These are phyloP conservation scores for Chrysolina oricalcia DNA, from an alignment of 2,888 invertebrate genomes.

Conservation along the genomic window DNA sequence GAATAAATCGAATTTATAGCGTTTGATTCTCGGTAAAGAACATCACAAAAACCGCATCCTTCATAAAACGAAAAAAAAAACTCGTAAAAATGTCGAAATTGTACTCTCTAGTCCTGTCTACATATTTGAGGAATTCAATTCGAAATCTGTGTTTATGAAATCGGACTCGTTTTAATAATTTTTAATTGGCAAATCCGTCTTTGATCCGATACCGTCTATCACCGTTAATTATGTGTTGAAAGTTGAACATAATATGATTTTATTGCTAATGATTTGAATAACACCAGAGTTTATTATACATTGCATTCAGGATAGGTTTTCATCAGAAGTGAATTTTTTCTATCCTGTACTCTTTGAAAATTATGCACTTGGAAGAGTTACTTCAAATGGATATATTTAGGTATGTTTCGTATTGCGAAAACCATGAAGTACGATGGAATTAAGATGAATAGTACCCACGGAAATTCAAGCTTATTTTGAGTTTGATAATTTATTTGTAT, in stretches of 20 bases:
- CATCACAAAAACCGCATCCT: constrained; percentile 30
- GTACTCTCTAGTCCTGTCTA: constrained; percentile 32
- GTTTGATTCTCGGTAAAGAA: constrained; percentile 24
- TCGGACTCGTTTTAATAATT: constrained; percentile 21
- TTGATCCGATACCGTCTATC: constrained; percentile 32
- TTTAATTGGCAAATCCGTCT: constrained; percentile 30
- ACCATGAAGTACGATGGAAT: no score
- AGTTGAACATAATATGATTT: not conserved
- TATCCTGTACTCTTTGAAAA: not conserved
- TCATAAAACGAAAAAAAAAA: constrained; percentile 22
- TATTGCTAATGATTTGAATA: constrained; percentile 12
- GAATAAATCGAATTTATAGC: constrained; percentile 23
- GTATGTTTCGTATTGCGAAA: no score
- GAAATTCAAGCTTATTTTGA: no score
- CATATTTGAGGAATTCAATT: constrained; percentile 36
- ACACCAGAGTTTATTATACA: not conserved
- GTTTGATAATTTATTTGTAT: no score
- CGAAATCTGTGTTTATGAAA: constrained; percentile 1
- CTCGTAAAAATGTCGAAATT: constrained; percentile 23
- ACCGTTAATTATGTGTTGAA: constrained; percentile 31
- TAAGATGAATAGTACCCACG: no score
- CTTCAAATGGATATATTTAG: no score
- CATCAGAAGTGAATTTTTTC: not conserved
- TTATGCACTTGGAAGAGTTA: no score
- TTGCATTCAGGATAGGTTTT: not conserved